Evolutionary conservation across 2,113 vertebrate species (phyloP), one percentile per base, ranked within the genome.

Genomic region (Guaruba guarouba): DNA sequence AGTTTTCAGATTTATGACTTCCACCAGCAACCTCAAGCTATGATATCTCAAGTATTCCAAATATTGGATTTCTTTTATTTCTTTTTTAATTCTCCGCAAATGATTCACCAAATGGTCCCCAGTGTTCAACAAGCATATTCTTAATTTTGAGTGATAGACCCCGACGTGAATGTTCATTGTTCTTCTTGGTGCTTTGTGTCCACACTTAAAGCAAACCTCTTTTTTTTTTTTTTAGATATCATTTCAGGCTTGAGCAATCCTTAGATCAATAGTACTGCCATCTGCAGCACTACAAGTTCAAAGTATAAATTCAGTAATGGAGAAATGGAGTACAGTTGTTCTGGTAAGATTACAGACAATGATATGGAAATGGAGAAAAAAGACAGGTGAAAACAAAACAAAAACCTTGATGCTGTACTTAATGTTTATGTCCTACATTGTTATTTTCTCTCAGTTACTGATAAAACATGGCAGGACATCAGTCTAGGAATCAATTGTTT

Each of bases 181-280:
- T 88, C 5, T 75, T 75, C 33, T 85, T 19, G 59, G 39, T 54
- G 35, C 79, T 95, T 96, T 77, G 88, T 68, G 69, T 84, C 71
- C 68, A 78, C 57, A 64, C 27, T 83, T 90, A 70, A 67, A 75
- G 43, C 5, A 82, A 85, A 48, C 8, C 5, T 48, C 7, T 6
- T 44, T 27, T 54, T 27, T 51, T 52, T 80, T 54, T 6, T 37
- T 25, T 29, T 69, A 48, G 63, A 75, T 48, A 70, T 5, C 3
- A 92, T 94, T 96, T 96, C 68, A 93, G 66, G 33, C 35, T 78
- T 88, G 55, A 94, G 41, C 61, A 90, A 48, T 51, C 68, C 85
- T 96, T 97, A 94, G 85, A 95, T 96, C 93, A 90, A 90, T 83
- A 78, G 64, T 20, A 61, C 61, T 88, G 48, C 24, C 55, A 55